phyloP scores from a whole-genome alignment of 64 coral and sea anemone genomes.

The Astreopora myriophthalma region DNA sequence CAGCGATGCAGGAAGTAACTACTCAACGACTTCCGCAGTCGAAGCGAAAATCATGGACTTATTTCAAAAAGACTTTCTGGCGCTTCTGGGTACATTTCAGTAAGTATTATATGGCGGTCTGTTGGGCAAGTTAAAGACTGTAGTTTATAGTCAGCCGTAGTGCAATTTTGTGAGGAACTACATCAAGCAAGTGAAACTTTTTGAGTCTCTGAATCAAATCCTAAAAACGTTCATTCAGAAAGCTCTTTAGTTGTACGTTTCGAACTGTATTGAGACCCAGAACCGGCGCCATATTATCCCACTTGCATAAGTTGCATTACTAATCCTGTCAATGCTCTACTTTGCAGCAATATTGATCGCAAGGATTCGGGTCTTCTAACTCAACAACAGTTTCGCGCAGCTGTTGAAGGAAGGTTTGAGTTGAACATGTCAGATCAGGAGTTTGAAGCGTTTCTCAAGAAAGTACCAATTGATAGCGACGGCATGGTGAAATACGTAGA shows the following conservation, averaged over 20 bases:
- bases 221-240: too few relatives aligned
- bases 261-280: too few relatives aligned
- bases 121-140: too few relatives aligned
- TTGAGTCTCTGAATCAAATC: too few relatives aligned
- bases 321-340: background rate
- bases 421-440: constrained; percentile 87
- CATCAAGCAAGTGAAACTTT: too few relatives aligned
- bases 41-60: constrained; percentile 94
- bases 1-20: constrained; percentile 85
- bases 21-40: constrained; percentile 90
- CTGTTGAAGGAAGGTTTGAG: constrained; percentile 96
- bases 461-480: constrained; percentile 85
- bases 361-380: constrained; percentile 82
- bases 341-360: constrained; percentile 94
- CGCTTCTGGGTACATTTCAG: constrained; percentile 96
- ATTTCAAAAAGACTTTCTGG: constrained; percentile 95
- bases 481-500: constrained; percentile 96
- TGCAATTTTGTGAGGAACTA: too few relatives aligned
- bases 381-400: constrained; percentile 98
- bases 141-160: too few relatives aligned
- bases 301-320: too few relatives aligned
- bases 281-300: background rate
- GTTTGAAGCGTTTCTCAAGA: constrained; percentile 76
- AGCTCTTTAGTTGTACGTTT: too few relatives aligned
- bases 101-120: constrained; percentile 53